Base-by-base conservation (phyloP, 2,888 invertebrate genomes). In the Pyrgus malvae region DNA sequence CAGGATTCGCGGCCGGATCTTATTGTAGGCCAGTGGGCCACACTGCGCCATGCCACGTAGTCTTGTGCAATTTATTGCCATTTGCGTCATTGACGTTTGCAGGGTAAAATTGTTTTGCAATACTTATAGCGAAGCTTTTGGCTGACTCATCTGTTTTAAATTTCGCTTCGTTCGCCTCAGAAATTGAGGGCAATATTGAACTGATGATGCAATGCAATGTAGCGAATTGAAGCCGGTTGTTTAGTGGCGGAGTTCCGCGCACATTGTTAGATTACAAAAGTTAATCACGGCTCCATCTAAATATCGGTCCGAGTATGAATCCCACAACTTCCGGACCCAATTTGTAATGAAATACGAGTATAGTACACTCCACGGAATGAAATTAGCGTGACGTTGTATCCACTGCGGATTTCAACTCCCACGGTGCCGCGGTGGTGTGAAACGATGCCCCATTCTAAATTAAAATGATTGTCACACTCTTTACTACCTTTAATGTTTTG, bases 1-100 rank as follows among this genome's bases (percentile, higher is more conserved):
- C 40, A 48, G 48, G 48, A 48, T 48, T 21, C 29, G 48, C 48
- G 48, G 40, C 12, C 48, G 48, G 48, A 40, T 48, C 40, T 17
- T 27, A 11, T 31, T 21, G 19, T 48, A 40, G 38, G 48, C 40
- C 48, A 48, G 6, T 14, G 40, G 40, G 29, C 29, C 25, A 12
- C 17, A 9, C 27, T 12, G 12, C 17, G 23, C 21, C 17, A n/a
- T 16, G 12, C 17, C 44, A 11, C 19, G 19, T n/a, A 9, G 9
- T 16, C 37, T 37, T 38, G 37, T 38, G 37, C 37, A 38, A 38
- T 38, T 38, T n/a, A 16, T 19, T 17, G 16, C 19, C 37, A 29
- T 46, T 35, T 14, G 16, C 35, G 14, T 16, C 9, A 46, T 16
- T 23, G 16, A 35, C 9, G 33, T 45, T 8, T n/a, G n/a, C n/a